Conservation (phyloP, 2,797 vertebrate species). For the Yasuhikotakia modesta region DNA sequence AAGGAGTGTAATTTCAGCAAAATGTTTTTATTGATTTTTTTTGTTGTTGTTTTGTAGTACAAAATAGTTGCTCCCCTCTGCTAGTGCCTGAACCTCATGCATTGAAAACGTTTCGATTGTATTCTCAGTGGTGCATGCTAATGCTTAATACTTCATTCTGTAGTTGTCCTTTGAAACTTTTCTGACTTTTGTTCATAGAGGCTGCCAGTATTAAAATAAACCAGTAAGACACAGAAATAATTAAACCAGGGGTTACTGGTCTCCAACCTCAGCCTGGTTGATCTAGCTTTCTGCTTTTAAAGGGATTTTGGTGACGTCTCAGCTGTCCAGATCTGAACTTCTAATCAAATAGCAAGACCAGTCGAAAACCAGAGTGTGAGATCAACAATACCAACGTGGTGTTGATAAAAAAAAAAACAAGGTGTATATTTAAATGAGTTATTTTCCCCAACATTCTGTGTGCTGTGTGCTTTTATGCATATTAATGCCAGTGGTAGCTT, state of each 20-base stretch:
- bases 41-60: not conserved
- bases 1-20: constrained; percentile 1
- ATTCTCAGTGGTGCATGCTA: not conserved
- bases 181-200: not conserved
- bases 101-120: not conserved
- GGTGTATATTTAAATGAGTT: not conserved
- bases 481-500: not conserved
- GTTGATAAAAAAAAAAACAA: not conserved
- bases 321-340: too few relatives aligned
- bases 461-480: not conserved
- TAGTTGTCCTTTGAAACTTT: not conserved
- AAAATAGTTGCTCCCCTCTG: not conserved
- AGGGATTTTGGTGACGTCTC: too few relatives aligned
- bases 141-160: not conserved
- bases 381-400: not conserved
- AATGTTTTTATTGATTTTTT: not conserved
- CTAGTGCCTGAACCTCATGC: not conserved
- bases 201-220: too few relatives aligned
- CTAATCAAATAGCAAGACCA: too few relatives aligned
- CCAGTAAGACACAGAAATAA: too few relatives aligned
- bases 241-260: too few relatives aligned
- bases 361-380: not conserved
- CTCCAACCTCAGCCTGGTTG: too few relatives aligned
- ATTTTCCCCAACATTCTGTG: not conserved
- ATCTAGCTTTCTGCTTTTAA: too few relatives aligned